A percentile compares a stretch with the other conserved stretches of the same genome.
Conservation (phyloP, 2,797 vertebrate species). For the Fundulus diaphanus region DNA sequence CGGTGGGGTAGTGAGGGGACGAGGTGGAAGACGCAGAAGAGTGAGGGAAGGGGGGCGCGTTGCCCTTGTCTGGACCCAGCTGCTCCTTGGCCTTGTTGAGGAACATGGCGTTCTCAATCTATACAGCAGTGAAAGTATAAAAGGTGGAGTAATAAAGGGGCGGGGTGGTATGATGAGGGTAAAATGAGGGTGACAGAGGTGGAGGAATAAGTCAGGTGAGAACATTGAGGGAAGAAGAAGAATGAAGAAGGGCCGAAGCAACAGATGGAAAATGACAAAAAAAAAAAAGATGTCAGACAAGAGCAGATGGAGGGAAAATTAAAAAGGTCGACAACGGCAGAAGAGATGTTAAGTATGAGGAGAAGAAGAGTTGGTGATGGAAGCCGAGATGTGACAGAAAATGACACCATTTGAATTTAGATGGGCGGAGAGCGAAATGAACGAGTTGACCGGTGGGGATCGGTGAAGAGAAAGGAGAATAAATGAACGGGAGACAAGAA, state of each 20-base stretch:
- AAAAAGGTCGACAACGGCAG: background rate
- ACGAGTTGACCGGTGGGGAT: conserved; percentile 25
- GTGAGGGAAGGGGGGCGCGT: conserved; percentile 65
- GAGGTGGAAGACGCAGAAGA: conserved; percentile 75
- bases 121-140: conserved; percentile 33
- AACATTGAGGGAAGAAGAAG: conserved; percentile 1
- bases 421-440: background rate
- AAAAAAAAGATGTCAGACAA: background rate
- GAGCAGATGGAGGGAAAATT: background rate
- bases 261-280: background rate
- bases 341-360: background rate
- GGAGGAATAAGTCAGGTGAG: background rate
- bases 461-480: conserved; percentile 11
- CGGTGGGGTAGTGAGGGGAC: conserved; percentile 88
- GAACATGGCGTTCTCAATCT: conserved; percentile 98
- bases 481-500: conserved; percentile 30
- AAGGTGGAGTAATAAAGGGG: conserved; percentile 24
- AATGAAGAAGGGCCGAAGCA: conserved; percentile 2
- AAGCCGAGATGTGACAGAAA: background rate
- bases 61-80: conserved; percentile 89
- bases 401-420: no score
- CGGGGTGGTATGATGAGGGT: conserved; percentile 11
- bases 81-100: conserved; percentile 98
- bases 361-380: background rate
- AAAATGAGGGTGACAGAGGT: background rate